Evolutionary conservation across 2,797 vertebrate species (phyloP).

Genomic region (Aeoliscus strigatus): DNA sequence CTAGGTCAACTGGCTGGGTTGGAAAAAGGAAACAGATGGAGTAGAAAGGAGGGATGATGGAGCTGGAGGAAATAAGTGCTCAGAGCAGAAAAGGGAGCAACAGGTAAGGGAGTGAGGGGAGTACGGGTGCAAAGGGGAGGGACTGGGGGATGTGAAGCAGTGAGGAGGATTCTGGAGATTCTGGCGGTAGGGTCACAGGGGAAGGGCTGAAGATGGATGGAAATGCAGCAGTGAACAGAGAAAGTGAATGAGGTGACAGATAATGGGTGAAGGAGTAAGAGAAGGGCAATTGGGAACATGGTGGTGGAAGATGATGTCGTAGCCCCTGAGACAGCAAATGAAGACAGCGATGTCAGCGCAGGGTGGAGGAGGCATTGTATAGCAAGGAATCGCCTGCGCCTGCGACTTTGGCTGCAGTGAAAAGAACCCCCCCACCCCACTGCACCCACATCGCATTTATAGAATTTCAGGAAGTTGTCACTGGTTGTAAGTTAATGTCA

Average conservation of each 20-base stretch:
- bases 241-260: slow-evolving; percentile 19
- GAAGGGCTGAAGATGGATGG: slow-evolving; percentile 10
- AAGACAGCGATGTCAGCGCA: slow-evolving; percentile 40
- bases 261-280: slow-evolving; percentile 5
- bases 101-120: slow-evolving; percentile 34
- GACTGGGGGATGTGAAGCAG: slow-evolving; percentile 3
- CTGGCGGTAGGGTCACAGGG: slow-evolving; percentile 11
- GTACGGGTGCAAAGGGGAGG: neutral
- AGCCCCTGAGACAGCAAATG: slow-evolving; percentile 53
- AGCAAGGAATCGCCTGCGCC: slow-evolving; percentile 46
- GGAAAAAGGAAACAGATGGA: slow-evolving; percentile 49
- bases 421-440: slow-evolving; percentile 47
- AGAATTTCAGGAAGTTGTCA: slow-evolving; percentile 9
- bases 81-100: slow-evolving; percentile 30
- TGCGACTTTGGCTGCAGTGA: slow-evolving; percentile 46
- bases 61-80: neutral
- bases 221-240: slow-evolving; percentile 7
- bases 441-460: slow-evolving; percentile 42
- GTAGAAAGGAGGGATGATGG: slow-evolving; percentile 26
- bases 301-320: slow-evolving; percentile 34
- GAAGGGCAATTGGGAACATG: slow-evolving; percentile 13
- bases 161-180: slow-evolving; percentile 18
- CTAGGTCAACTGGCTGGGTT: slow-evolving; percentile 46
- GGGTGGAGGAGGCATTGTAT: slow-evolving; percentile 11
- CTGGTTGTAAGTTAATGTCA: neutral